A percentile compares a stretch with the other conserved stretches of the same genome.
These are phyloP conservation scores for Passer montanus DNA, from an alignment of 2,113 vertebrate genomes.

Conservation along the genomic window DNA sequence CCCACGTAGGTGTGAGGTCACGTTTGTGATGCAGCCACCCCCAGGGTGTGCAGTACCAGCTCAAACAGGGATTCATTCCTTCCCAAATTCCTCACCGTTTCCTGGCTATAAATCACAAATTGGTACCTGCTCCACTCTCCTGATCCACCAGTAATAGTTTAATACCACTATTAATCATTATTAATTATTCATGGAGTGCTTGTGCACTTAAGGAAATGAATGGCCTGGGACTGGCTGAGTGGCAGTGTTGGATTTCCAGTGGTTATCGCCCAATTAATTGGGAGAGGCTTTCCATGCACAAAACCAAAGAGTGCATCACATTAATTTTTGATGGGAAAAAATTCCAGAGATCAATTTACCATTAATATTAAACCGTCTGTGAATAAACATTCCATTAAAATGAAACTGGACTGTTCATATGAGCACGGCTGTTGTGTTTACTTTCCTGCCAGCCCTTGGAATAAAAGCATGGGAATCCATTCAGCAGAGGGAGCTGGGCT, in stretches of 20 bases:
- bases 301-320: neutral
- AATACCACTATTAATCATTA: neutral
- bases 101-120: neutral
- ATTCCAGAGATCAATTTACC: slow-evolving; percentile 37
- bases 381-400: slow-evolving; percentile 47
- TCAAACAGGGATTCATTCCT: fast-evolving
- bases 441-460: neutral
- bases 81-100: neutral
- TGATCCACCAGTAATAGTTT: neutral
- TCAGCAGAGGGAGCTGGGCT: neutral
- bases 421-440: neutral
- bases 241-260: slow-evolving; percentile 14
- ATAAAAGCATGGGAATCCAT: neutral
- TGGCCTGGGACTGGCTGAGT: neutral
- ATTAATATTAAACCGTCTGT: slow-evolving; percentile 25
- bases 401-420: neutral
- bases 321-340: slow-evolving; percentile 39
- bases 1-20: fast-evolving
- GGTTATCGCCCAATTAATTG: neutral
- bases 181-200: slow-evolving; percentile 12
- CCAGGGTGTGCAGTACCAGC: fast-evolving
- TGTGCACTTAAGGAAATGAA: slow-evolving; percentile 17
- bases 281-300: neutral
- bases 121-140: neutral
- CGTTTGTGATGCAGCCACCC: fast-evolving